Evolutionary conservation across 2,797 vertebrate species (phyloP).

Genomic region (Geotrypetes seraphini): DNA sequence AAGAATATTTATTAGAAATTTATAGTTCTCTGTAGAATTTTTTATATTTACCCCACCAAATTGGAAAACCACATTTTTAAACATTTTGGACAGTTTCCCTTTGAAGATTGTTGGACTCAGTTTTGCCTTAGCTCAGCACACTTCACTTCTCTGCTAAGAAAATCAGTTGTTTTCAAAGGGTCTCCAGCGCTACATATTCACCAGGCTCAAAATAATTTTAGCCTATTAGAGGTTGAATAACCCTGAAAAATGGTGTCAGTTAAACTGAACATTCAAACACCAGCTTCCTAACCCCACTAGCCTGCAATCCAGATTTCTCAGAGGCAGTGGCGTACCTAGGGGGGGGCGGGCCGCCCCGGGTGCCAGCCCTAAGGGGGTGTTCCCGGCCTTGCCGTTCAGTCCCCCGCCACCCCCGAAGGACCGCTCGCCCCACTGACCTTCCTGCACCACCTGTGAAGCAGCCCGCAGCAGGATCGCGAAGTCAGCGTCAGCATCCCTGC

Average conservation of each 20-base stretch:
- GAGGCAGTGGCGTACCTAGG: too few species aligned
- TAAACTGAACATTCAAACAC: too few species aligned
- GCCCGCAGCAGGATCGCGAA: too few species aligned
- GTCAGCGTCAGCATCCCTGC: too few species aligned
- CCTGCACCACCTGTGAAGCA: too few species aligned
- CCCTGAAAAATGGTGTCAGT: neutral
- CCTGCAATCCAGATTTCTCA: too few species aligned
- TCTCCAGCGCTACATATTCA: neutral
- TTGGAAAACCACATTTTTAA: constrained; percentile 46
- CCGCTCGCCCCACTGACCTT: too few species aligned
- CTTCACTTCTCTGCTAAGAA: neutral
- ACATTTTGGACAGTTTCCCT: constrained; percentile 35
- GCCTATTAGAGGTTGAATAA: neutral
- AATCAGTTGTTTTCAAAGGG: constrained; percentile 7
- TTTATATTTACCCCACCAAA: constrained; percentile 42
- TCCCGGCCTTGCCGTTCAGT: too few species aligned
- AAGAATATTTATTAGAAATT: constrained; percentile 40
- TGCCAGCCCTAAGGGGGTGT: too few species aligned
- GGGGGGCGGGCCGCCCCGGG: too few species aligned
- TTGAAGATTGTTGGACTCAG: constrained; percentile 15
- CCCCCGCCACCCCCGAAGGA: too few species aligned
- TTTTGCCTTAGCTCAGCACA: constrained; percentile 8
- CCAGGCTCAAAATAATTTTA: neutral
- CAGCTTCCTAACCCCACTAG: too few species aligned
- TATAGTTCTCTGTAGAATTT: constrained; percentile 36